Evolutionary conservation across 1,140 invertebrate species (phyloP).

Genomic region (Druon quercuslanigerum): DNA sequence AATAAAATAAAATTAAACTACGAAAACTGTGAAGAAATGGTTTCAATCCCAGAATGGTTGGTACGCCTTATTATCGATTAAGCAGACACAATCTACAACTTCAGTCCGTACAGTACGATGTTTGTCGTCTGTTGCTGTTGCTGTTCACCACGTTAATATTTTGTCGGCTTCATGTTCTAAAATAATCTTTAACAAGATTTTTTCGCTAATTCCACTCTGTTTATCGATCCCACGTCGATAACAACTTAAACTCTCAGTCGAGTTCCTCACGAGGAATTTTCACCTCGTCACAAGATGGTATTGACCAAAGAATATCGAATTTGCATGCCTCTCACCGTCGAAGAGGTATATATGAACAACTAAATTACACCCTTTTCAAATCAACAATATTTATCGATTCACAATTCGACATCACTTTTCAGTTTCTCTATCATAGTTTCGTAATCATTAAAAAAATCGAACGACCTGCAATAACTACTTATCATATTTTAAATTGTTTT

Average conservation of each 20-base stretch:
- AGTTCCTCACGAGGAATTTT: background rate
- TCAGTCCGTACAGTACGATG: conserved; percentile 38
- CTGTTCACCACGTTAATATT: background rate
- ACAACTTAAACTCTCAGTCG: background rate
- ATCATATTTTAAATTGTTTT: background rate
- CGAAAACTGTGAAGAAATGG: background rate
- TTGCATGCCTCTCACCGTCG: conserved; percentile 92
- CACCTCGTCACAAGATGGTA: conserved; percentile 78
- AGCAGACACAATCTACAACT: background rate
- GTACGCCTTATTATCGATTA: conserved; percentile 3
- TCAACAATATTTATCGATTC: background rate
- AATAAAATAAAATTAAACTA: background rate
- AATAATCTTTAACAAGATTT: conserved; percentile 5
- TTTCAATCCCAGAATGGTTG: background rate
- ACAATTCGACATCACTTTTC: no score
- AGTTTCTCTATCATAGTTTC: background rate
- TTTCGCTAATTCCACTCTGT: conserved; percentile 4
- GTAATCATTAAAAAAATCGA: background rate
- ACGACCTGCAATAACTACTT: conserved; percentile 21
- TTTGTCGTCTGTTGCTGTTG: conserved; percentile 46
- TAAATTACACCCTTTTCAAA: background rate
- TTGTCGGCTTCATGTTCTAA: conserved; percentile 19
- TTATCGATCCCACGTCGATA: background rate
- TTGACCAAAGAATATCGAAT: conserved; percentile 93
- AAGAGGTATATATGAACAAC: conserved; percentile 83